Percentiles rank a stretch among this genome's conserved stretches.
phyloP scores from a whole-genome alignment of 35 echinoderm and acorn worm genomes.

The Lytechinus pictus region DNA sequence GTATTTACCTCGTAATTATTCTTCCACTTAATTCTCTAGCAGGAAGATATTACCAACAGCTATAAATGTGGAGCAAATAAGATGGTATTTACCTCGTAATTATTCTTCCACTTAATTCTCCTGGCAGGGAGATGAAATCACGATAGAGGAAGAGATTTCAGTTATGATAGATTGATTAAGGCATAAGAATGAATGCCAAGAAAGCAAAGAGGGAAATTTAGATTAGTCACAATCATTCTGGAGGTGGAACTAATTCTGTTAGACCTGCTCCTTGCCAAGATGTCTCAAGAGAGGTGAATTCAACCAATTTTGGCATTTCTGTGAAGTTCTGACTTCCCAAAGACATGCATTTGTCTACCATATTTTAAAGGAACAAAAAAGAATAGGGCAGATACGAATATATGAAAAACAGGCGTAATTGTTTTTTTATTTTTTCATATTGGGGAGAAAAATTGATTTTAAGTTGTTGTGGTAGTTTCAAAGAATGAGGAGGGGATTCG shows the following conservation, averaged over 20 bases:
- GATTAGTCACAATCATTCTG: neutral
- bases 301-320: neutral
- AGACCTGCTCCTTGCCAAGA: neutral
- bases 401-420: too few relatives aligned
- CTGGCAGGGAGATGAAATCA: neutral
- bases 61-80: too few relatives aligned
- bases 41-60: neutral
- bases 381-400: neutral
- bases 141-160: neutral
- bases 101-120: neutral
- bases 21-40: neutral
- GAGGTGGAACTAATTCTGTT: conserved; percentile 10
- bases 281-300: neutral
- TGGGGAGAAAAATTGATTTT: too few relatives aligned
- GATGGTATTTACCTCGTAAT: neutral
- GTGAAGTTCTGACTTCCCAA: neutral
- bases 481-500: too few relatives aligned
- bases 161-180: neutral
- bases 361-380: neutral
- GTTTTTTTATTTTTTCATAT: too few relatives aligned
- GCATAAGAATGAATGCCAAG: neutral
- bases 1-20: neutral
- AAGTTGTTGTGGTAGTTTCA: too few relatives aligned
- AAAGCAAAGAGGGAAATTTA: neutral
- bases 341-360: neutral